A percentile compares a stretch with the other conserved stretches of the same genome.
Conservation (phyloP, 2,113 vertebrate genomes). For the Echinops telfairi region DNA sequence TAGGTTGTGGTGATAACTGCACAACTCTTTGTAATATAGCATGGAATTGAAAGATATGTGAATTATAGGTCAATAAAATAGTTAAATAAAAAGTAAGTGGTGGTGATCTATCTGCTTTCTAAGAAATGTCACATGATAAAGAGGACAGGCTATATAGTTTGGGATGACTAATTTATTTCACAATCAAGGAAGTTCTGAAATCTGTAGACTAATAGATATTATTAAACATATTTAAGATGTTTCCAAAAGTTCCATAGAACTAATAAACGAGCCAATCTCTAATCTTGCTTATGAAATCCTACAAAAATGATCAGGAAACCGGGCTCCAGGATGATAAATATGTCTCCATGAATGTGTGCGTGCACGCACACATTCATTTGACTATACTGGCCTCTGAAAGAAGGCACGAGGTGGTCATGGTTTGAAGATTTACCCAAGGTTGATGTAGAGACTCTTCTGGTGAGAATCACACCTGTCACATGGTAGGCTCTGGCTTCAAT, state of each 20-base stretch:
- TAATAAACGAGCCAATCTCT: background rate
- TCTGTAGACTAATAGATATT: background rate
- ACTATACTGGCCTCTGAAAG: background rate
- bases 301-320: constrained; percentile 1
- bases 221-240: background rate
- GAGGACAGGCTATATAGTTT: background rate
- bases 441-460: constrained; percentile 7
- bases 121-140: constrained; percentile 20
- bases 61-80: no score
- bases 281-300: background rate
- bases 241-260: background rate
- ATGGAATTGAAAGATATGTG: no score
- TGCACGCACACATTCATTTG: background rate
- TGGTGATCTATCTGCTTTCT: background rate
- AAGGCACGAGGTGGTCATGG: background rate
- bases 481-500: background rate
- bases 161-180: background rate
- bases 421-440: background rate
- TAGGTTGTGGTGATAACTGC: no score
- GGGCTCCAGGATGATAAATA: background rate
- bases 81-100: background rate
- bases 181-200: constrained; percentile 20
- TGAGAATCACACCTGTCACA: background rate
- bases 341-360: rapidly evolving
- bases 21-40: no score